Base-by-base conservation (phyloP, 2,888 invertebrate species). In the Pristionchus entomophagus region DNA sequence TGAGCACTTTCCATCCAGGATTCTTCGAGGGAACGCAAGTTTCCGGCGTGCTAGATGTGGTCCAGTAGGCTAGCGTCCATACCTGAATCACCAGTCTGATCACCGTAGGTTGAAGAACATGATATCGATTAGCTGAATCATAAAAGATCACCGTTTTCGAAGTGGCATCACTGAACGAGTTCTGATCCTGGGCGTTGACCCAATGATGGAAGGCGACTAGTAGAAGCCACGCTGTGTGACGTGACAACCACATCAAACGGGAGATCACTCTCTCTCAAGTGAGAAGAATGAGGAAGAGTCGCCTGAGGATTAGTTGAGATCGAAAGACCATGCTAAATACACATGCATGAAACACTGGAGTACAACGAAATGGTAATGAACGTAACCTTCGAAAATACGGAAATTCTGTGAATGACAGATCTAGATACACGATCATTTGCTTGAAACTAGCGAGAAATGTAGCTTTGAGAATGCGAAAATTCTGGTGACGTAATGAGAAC, bases 1-100 rank as follows among this genome's bases (percentile, higher is more conserved):
- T 41, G 29, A 83, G 83, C 0, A 83, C 83, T 45, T 83, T 38
- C 41, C 45, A 83, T 22, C 62, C 62, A 2, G 83, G 65, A 83
- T 45, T 62, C 2, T 83, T 19, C 17, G 41, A 29, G 26, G 83
- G 59, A 14, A 83, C 83, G 32, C 83, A 83, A 5, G 41, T 62
- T 35, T 83, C 26, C 14, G 83, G 62, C 17, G 2, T 83, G 4
- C 45, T 2, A 0, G 83, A 35, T 14, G 83, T 32, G 3, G 83
- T 49, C 59, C 65, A 83, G 38, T 62, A 83, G 4, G 83, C 83
- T 32, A 83, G 62, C n/a, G 17, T 38, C 83, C 83, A 83, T 35
- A 83, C 19, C 83, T 83, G 53, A n/a, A 73, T 10, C 3, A 26
- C 49, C 6, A 59, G 59, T 5, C 22, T 26, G 8, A 22, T 12